Conservation (phyloP, 64 coral and sea anemone genomes). For the Actinia equina region DNA sequence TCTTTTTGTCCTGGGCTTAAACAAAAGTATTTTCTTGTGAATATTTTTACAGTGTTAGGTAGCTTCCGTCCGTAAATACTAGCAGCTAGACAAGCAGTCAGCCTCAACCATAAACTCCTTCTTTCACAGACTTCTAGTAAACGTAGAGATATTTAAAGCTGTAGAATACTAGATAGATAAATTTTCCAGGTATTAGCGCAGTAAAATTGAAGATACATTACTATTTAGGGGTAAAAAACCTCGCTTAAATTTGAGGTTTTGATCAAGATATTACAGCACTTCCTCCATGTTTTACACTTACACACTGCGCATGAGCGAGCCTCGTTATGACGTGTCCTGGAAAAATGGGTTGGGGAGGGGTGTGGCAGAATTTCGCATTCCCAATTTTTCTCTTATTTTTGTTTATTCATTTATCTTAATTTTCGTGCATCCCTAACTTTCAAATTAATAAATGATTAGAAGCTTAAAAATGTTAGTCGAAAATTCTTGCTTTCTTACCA, state of each 20-base stretch:
- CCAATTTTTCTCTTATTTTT: background rate
- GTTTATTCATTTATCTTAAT: background rate
- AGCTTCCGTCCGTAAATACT: conserved; percentile 3
- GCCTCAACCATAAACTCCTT: background rate
- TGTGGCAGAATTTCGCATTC: background rate
- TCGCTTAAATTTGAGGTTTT: background rate
- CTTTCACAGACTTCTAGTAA: background rate
- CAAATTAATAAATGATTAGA: too few relatives aligned
- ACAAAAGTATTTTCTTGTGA: background rate
- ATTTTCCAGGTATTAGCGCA: background rate
- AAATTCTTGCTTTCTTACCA: too few relatives aligned
- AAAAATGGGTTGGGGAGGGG: conserved; percentile 7
- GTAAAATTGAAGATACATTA: conserved; percentile 20
- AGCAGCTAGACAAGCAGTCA: conserved; percentile 3
- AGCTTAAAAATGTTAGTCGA: too few relatives aligned
- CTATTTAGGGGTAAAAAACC: background rate
- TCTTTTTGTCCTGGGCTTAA: background rate
- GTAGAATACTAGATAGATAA: background rate
- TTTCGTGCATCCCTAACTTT: background rate
- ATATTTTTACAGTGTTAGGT: background rate
- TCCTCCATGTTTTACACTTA: conserved; percentile 20
- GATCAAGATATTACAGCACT: background rate
- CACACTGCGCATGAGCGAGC: conserved; percentile 11
- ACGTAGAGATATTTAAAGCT: background rate
- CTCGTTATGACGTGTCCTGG: background rate